Percentiles rank a stretch among this genome's conserved stretches.
Conservation (phyloP, 35 echinoderm and acorn worm genomes). For the Heliocidaris erythrogramma region DNA sequence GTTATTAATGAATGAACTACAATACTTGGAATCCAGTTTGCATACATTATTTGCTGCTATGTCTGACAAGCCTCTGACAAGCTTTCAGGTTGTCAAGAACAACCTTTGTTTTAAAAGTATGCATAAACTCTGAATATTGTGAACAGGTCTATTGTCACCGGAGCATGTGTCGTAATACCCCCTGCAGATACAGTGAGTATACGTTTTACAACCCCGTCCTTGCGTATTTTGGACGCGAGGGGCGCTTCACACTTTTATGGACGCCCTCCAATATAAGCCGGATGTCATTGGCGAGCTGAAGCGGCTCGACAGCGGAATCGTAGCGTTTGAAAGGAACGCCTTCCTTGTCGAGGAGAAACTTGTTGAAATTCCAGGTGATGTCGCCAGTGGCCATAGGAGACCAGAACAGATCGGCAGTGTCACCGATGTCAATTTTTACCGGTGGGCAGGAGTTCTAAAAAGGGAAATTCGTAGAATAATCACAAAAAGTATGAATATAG, state of each 20-base stretch:
- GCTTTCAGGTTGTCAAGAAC: no score
- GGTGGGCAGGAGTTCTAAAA: constrained; percentile 71
- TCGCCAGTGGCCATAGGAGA: constrained; percentile 71
- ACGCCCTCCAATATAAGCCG: background rate
- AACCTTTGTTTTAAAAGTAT: no score
- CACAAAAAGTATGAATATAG: background rate
- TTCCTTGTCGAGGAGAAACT: constrained; percentile 76
- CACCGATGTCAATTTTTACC: constrained; percentile 82
- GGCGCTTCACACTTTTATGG: background rate
- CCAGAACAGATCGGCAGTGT: constrained; percentile 72
- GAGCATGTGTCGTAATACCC: no score
- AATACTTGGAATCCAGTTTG: no score
- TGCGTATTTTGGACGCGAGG: background rate
- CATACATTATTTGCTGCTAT: no score
- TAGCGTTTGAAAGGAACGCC: constrained; percentile 83
- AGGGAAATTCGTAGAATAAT: background rate
- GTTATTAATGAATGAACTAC: no score
- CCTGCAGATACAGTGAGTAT: no score
- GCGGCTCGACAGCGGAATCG: constrained; percentile 62
- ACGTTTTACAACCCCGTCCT: background rate
- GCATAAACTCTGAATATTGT: no score
- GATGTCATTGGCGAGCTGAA: background rate
- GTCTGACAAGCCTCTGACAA: no score
- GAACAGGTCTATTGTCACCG: no score
- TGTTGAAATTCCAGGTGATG: constrained; percentile 97